These are phyloP conservation scores for Idaea straminata DNA, from an alignment of 2,888 invertebrate species.

Conservation along the genomic window DNA sequence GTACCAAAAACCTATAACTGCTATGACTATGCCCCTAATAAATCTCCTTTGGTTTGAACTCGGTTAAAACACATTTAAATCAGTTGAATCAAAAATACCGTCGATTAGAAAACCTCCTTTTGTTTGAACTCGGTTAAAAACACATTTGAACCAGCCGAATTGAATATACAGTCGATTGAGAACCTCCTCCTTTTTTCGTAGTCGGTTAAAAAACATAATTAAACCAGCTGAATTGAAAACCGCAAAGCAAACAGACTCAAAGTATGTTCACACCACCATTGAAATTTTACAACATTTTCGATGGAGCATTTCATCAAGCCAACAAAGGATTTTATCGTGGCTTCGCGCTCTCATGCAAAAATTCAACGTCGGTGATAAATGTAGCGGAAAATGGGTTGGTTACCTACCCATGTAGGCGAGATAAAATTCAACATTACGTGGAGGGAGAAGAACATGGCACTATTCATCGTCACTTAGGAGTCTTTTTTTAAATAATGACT, in stretches of 20 bases:
- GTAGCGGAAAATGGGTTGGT: slow-evolving; percentile 26
- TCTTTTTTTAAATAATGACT: too few relatives aligned
- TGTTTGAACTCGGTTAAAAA: too few relatives aligned
- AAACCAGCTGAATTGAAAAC: neutral
- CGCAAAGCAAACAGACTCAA: neutral
- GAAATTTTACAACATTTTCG: neutral
- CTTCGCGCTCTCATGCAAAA: slow-evolving; percentile 5
- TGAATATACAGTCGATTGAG: too few relatives aligned
- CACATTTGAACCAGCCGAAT: too few relatives aligned
- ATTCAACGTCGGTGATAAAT: slow-evolving; percentile 22
- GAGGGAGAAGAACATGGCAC: neutral
- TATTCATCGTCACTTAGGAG: neutral
- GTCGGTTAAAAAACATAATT: neutral
- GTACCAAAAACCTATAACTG: too few relatives aligned
- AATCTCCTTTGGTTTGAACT: too few relatives aligned
- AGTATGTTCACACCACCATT: neutral
- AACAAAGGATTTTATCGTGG: slow-evolving; percentile 7
- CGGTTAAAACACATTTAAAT: too few relatives aligned
- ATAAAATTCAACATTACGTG: neutral
- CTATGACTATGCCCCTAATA: too few relatives aligned
- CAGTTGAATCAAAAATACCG: too few relatives aligned
- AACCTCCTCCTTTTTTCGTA: too few relatives aligned
- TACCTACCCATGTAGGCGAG: neutral
- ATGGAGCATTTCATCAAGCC: neutral
- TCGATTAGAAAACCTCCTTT: too few relatives aligned